A percentile compares a stretch with the other conserved stretches of the same genome.
phyloP scores from a whole-genome alignment of 2,888 invertebrate genomes.

The Digitonthophagus gazella region DNA sequence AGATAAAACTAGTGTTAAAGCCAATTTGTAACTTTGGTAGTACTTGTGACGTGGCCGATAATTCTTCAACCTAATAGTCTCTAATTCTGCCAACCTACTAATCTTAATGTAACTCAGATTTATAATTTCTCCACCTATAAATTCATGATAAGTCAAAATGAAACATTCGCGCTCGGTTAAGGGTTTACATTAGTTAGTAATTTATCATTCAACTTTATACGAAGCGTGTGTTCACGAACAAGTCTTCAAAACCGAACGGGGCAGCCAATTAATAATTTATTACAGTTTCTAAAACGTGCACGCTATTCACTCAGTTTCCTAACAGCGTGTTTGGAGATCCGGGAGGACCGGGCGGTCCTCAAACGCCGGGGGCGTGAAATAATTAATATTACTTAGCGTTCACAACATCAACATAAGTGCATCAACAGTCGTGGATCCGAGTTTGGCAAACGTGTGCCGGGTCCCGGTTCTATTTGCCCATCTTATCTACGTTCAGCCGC shows the following conservation, averaged over 20 bases:
- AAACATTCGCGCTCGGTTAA: no score
- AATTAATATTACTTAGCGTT: constrained; percentile 16
- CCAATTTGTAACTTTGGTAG: no score
- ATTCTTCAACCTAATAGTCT: no score
- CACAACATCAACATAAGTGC: constrained; percentile 14
- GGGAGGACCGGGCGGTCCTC: neutral
- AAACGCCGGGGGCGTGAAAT: neutral
- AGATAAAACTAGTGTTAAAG: no score
- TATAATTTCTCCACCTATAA: no score
- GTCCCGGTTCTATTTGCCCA: constrained; percentile 3
- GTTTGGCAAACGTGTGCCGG: neutral
- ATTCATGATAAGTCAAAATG: no score
- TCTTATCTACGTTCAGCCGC: constrained; percentile 7
- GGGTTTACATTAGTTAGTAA: neutral
- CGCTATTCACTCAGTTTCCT: neutral
- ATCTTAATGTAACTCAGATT: no score
- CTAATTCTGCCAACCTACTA: no score
- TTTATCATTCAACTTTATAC: neutral
- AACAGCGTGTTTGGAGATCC: neutral
- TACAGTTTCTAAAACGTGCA: neutral
- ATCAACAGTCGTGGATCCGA: constrained; percentile 1
- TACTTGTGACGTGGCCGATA: no score
- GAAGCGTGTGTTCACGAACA: neutral
- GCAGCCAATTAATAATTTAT: neutral
- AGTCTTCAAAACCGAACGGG: neutral